phyloP scores from a whole-genome alignment of 2,797 vertebrate species.

The Rousettus madagascariensis region DNA sequence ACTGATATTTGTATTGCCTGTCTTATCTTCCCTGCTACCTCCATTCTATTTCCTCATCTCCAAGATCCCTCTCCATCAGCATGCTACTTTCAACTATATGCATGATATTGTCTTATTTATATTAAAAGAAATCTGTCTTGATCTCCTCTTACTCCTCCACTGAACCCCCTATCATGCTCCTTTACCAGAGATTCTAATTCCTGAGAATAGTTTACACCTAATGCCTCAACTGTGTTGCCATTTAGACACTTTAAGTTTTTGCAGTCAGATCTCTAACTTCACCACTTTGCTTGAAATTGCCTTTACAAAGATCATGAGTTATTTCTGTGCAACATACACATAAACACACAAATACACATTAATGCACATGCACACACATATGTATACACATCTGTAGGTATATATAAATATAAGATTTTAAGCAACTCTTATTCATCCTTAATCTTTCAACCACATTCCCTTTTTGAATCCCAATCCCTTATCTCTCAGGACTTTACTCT shows the following conservation, averaged over 20 bases:
- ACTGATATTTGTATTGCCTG: not conserved
- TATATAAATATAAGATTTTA: not conserved
- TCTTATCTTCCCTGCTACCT: not conserved
- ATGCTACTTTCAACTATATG: not conserved
- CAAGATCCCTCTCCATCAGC: not conserved
- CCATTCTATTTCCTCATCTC: not conserved
- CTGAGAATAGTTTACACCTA: not conserved
- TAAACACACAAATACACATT: not conserved
- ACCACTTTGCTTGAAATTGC: not conserved
- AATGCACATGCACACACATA: not conserved
- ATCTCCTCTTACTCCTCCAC: not conserved
- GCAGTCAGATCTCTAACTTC: not conserved
- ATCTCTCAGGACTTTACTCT: not conserved
- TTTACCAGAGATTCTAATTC: not conserved
- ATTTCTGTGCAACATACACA: not conserved
- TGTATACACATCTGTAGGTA: not conserved
- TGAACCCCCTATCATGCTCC: not conserved
- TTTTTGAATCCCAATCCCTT: not conserved
- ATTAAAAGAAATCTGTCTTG: not conserved
- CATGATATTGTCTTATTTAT: not conserved
- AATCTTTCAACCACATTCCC: not conserved
- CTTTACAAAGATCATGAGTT: not conserved
- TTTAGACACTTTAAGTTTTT: slow-evolving; percentile 7
- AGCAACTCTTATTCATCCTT: not conserved
- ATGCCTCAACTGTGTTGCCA: not conserved